Percentiles rank a stretch among this genome's conserved stretches.
Conservation (phyloP, 2,113 vertebrate genomes). For the Ceratotherium simum region DNA sequence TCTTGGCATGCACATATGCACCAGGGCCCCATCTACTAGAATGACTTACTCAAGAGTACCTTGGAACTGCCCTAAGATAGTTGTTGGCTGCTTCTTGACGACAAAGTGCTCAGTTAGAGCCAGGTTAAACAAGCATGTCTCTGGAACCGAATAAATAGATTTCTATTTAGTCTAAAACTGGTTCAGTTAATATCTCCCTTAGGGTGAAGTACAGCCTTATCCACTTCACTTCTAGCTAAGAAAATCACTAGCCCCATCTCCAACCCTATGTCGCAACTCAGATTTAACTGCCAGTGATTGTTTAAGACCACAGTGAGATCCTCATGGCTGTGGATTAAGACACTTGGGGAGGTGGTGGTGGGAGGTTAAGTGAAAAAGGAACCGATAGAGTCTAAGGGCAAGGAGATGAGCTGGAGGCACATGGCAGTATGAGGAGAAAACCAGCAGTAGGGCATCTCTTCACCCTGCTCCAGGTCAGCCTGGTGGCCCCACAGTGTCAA, state of each 20-base stretch:
- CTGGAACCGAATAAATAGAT: background rate
- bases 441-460: background rate
- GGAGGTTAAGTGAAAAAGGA: background rate
- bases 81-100: background rate
- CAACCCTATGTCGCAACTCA: background rate
- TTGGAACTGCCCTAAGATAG: background rate
- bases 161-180: slow-evolving; percentile 43
- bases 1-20: rapidly evolving
- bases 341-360: background rate
- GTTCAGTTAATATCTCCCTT: background rate
- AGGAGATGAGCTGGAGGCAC: background rate
- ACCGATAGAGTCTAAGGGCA: background rate
- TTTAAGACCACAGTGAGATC: background rate
- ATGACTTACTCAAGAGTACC: background rate
- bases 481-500: background rate
- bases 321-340: background rate
- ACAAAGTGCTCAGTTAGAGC: background rate
- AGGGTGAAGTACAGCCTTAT: background rate
- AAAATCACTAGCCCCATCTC: background rate
- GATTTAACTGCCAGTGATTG: background rate
- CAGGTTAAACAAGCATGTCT: background rate
- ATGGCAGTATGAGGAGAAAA: background rate
- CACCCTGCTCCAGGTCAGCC: background rate
- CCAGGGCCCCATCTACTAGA: background rate
- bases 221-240: background rate